Evolutionary conservation across 2,888 invertebrate genomes (phyloP), one percentile per base, ranked within the genome.

Genomic region (Beris chalybata): DNA sequence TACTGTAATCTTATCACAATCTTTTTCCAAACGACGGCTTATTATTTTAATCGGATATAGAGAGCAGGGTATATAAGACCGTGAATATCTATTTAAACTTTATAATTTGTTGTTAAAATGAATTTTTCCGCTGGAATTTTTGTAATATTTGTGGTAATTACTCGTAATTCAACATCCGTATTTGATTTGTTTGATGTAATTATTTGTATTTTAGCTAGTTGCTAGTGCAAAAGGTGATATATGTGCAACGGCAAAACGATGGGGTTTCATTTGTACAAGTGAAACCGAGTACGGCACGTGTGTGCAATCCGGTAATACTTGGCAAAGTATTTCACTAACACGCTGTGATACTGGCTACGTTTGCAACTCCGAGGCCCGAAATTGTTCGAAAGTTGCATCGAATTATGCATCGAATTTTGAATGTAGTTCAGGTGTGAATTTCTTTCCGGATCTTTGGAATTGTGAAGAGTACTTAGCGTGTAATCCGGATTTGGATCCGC

Each of bases 191-290:
- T 48, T 6, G 7, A 22, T 52, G 6, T 52, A 22, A 22, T 52
- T 52, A 29, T 12, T 52, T 29, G 15, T 52, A 44, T 12, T 12
- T 44, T 44, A 12, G 12, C 12, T 44, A 44, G 3, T 50, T 50
- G 9, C 50, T 13, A 12, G 50, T 11, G 45, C 30, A 12, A 13
- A 12, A 11, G 31, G 45, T 5, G 47, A 48, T 5, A 59, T 22
- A 11, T 59, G 58, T 30, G 47, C 4, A 22, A n/a, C 11, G 4
- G 48, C 30, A 5, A 29, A 47, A 31, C 47, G 31, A 4, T 59
- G 58, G 58, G 58, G 58, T 47, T 59, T 59, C 13, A 59, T 59
- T 31, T 59, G 58, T 22, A 38, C n/a, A 12, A 30, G 7, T 47
- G 45, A n/a, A 7, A 12, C 5, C 6, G 6, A 29, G n/a, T 12